These are phyloP conservation scores for Strigamia crassipes DNA, from an alignment of 2,888 invertebrate genomes.

Conservation along the genomic window DNA sequence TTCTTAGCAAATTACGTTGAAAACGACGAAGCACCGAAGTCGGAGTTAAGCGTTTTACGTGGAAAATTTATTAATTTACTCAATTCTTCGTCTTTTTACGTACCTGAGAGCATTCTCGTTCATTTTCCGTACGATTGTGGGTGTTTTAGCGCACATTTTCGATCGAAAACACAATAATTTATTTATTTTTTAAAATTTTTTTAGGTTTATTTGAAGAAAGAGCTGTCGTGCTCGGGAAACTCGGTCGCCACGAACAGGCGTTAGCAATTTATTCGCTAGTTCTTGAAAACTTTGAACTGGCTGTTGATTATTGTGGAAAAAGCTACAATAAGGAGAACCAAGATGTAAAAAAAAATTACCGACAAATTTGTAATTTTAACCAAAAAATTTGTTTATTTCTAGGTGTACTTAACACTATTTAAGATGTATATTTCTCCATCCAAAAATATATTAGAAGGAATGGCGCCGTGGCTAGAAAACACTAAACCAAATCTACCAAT, in stretches of 20 bases:
- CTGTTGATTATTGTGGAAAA: conserved; percentile 81
- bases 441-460: conserved; percentile 59
- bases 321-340: conserved; percentile 62
- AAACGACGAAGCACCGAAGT: conserved; percentile 19
- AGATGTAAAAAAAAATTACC: not conserved
- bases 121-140: conserved; percentile 77
- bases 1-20: not conserved
- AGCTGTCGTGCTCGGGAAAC: conserved; percentile 87
- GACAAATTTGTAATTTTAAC: not conserved
- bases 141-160: not conserved
- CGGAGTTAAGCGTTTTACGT: conserved; percentile 64
- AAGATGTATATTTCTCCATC: conserved; percentile 66
- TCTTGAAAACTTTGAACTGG: conserved; percentile 78
- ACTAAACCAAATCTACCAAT: conserved; percentile 75
- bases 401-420: conserved; percentile 70
- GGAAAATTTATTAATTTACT: conserved; percentile 77
- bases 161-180: not conserved
- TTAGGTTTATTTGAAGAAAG: conserved; percentile 83
- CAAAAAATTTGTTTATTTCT: conserved; percentile 47
- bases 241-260: conserved; percentile 90
- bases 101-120: conserved; percentile 81
- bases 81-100: conserved; percentile 78
- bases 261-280: conserved; percentile 89
- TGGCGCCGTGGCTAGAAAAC: conserved; percentile 57
- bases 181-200: not conserved